These are phyloP conservation scores for Macrobrachium nipponense DNA, from an alignment of 1,140 invertebrate genomes.

Conservation along the genomic window DNA sequence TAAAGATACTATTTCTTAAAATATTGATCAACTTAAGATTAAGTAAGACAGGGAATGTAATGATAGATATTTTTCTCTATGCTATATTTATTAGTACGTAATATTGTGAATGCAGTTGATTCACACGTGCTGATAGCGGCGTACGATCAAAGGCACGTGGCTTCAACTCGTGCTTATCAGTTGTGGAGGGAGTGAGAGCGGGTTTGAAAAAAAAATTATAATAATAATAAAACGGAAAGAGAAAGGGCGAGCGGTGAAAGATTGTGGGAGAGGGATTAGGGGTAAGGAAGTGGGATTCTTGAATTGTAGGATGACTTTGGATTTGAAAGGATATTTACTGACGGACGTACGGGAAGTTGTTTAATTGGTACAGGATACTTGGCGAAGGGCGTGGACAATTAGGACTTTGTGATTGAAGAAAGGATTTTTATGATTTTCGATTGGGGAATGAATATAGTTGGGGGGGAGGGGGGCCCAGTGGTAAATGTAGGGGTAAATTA, in stretches of 20 bases:
- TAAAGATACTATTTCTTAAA: too few relatives aligned
- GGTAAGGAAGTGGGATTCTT: too few relatives aligned
- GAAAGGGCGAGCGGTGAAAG: not conserved
- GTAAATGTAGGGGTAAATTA: too few relatives aligned
- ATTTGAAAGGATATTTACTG: too few relatives aligned
- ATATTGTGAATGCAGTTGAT: not conserved
- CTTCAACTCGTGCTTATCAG: slow-evolving; percentile 18
- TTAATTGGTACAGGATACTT: not conserved
- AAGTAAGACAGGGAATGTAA: too few relatives aligned
- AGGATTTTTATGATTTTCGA: not conserved
- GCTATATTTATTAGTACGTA: slow-evolving; percentile 13
- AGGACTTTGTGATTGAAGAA: not conserved
- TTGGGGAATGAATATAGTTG: not conserved
- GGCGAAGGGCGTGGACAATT: not conserved
- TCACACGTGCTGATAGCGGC: slow-evolving; percentile 17
- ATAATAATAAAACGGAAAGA: not conserved
- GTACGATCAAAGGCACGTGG: slow-evolving; percentile 31
- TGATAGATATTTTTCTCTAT: not conserved
- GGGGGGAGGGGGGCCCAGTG: too few relatives aligned
- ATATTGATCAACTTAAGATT: too few relatives aligned
- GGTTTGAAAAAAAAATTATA: not conserved
- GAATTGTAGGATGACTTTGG: too few relatives aligned
- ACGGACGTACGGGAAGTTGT: too few relatives aligned
- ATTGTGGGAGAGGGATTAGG: too few relatives aligned
- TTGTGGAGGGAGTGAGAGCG: not conserved